These are phyloP conservation scores for Atethmia centrago DNA, from an alignment of 2,888 invertebrate species.

Conservation along the genomic window DNA sequence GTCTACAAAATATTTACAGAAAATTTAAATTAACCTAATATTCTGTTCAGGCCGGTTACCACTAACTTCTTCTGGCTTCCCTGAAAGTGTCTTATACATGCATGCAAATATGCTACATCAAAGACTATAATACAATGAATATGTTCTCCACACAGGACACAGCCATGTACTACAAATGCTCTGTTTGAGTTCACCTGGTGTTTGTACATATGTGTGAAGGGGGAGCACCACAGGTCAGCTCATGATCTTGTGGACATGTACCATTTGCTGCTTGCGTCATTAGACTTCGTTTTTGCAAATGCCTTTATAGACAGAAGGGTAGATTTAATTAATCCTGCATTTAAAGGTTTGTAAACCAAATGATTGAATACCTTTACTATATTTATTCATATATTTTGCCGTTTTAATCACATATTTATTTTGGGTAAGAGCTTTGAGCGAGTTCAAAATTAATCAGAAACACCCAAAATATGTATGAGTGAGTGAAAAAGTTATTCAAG, in stretches of 20 bases:
- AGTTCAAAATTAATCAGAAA: neutral
- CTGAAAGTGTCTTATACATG: neutral
- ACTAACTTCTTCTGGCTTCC: neutral
- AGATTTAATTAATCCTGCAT: slow-evolving; percentile 96
- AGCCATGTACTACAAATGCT: slow-evolving; percentile 95
- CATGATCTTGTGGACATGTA: slow-evolving; percentile 98
- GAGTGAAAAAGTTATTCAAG: no score
- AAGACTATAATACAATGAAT: neutral
- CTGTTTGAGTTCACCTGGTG: slow-evolving; percentile 98
- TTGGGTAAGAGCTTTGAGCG: neutral
- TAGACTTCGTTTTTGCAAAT: slow-evolving; percentile 97
- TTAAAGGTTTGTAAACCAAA: slow-evolving; percentile 89
- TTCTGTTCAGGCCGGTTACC: neutral
- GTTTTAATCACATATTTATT: neutral
- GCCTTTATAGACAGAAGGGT: slow-evolving; percentile 94
- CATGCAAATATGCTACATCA: neutral
- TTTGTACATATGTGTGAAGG: slow-evolving; percentile 96
- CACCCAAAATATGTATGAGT: neutral
- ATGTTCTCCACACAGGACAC: slow-evolving; percentile 86
- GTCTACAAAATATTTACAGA: neutral
- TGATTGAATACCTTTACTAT: neutral
- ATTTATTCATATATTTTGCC: neutral
- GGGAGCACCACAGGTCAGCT: slow-evolving; percentile 95
- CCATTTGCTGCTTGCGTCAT: slow-evolving; percentile 96
- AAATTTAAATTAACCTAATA: neutral